phyloP scores from a whole-genome alignment of 2,797 vertebrate genomes.

The Antrozous pallidus region DNA sequence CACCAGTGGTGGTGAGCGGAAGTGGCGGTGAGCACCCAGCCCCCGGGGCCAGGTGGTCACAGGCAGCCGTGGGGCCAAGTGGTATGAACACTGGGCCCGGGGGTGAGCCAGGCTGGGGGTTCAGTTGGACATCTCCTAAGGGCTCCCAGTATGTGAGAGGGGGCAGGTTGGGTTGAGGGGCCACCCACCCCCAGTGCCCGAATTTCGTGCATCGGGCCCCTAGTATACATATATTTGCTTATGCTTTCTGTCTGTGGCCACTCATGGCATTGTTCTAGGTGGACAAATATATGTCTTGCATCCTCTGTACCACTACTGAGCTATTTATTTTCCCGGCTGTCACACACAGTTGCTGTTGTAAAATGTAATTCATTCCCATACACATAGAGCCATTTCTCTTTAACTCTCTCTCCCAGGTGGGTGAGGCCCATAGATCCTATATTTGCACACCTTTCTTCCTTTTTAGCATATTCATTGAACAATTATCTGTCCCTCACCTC shows the following conservation, averaged over 20 bases:
- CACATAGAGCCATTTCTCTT: background rate
- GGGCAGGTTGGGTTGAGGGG: too few species aligned
- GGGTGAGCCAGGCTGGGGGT: too few species aligned
- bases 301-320: background rate
- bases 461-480: too few species aligned
- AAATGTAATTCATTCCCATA: background rate
- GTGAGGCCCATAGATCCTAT: rapidly evolving
- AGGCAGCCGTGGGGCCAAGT: too few species aligned
- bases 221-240: background rate
- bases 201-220: too few species aligned
- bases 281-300: background rate
- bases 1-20: too few species aligned
- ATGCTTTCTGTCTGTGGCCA: background rate
- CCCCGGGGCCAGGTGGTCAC: too few species aligned
- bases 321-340: background rate
- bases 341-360: background rate
- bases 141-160: too few species aligned
- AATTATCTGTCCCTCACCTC: rapidly evolving
- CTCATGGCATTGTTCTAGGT: background rate
- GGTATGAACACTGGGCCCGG: too few species aligned
- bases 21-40: too few species aligned
- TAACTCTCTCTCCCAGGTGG: background rate
- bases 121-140: too few species aligned
- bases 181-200: too few species aligned
- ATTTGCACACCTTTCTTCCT: background rate